phyloP scores from a whole-genome alignment of 2,888 invertebrate species.

The Campoletis raptor region DNA sequence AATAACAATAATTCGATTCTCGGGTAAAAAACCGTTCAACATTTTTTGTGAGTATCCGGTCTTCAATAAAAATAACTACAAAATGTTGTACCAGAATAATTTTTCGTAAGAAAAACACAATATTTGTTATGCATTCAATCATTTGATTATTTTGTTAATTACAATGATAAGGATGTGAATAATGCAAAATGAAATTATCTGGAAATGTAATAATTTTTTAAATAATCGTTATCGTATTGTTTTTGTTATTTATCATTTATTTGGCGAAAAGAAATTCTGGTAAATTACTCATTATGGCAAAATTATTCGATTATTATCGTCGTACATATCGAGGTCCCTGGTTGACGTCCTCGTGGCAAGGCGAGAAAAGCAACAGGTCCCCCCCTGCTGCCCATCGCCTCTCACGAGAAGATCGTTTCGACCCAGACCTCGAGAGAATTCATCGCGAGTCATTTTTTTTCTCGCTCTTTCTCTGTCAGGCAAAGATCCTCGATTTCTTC shows the following conservation, averaged over 20 bases:
- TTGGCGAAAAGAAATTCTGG: slow-evolving; percentile 41
- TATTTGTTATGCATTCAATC: not conserved
- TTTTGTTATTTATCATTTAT: not conserved
- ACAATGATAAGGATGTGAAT: not conserved
- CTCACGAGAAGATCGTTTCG: slow-evolving; percentile 24
- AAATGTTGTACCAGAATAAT: not conserved
- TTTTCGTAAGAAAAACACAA: not conserved
- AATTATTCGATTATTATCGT: not conserved
- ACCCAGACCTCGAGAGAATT: slow-evolving; percentile 60
- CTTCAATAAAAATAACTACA: not conserved
- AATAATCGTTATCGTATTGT: not conserved
- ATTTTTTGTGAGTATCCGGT: not conserved
- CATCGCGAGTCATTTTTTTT: slow-evolving; percentile 34
- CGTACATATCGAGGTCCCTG: not conserved
- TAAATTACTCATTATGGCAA: slow-evolving; percentile 43
- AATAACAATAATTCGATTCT: not conserved
- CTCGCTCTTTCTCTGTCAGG: slow-evolving; percentile 22
- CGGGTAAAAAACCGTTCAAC: not conserved
- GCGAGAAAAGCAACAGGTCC: slow-evolving; percentile 39
- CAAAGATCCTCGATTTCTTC: slow-evolving; percentile 74
- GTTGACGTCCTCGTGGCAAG: slow-evolving; percentile 19
- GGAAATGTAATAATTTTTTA: not conserved
- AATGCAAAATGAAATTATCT: not conserved
- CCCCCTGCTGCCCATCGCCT: not conserved
- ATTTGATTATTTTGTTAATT: not conserved